Conservation (phyloP, 2,888 invertebrate species). For the Drosophila dives region DNA sequence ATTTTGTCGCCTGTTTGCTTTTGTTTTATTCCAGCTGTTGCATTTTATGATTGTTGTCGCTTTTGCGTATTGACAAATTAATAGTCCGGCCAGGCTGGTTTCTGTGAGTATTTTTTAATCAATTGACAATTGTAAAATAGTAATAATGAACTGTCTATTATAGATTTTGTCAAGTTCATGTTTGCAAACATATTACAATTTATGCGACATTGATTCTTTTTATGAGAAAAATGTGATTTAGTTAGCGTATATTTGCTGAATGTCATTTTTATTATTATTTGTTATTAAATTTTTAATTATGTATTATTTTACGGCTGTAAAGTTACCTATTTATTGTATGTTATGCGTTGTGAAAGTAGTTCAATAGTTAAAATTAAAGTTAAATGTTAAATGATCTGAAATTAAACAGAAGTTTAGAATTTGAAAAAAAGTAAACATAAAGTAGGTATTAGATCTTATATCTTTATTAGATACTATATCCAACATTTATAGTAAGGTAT, state of each 20-base stretch:
- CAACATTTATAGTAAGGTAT: not conserved
- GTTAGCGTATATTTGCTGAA: not conserved
- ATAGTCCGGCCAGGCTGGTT: not conserved
- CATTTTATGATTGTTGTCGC: constrained; percentile 31
- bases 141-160: not conserved
- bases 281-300: not conserved
- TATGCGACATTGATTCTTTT: not conserved
- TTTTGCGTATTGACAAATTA: constrained; percentile 41
- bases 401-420: not conserved
- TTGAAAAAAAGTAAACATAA: not conserved
- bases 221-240: not conserved
- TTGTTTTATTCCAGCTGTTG: constrained; percentile 4
- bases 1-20: constrained; percentile 42
- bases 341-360: not conserved
- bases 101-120: constrained; percentile 16
- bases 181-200: not conserved
- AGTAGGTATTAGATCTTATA: not conserved
- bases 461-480: too few relatives aligned
- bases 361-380: not conserved
- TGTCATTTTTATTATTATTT: not conserved
- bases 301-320: not conserved
- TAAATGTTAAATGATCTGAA: not conserved
- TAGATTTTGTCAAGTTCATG: not conserved
- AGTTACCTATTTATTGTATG: not conserved
- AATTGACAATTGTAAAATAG: constrained; percentile 15